Evolutionary conservation across 2,113 vertebrate species (phyloP), one percentile per base, ranked within the genome.

Genomic region (Coreoperca whiteheadi): DNA sequence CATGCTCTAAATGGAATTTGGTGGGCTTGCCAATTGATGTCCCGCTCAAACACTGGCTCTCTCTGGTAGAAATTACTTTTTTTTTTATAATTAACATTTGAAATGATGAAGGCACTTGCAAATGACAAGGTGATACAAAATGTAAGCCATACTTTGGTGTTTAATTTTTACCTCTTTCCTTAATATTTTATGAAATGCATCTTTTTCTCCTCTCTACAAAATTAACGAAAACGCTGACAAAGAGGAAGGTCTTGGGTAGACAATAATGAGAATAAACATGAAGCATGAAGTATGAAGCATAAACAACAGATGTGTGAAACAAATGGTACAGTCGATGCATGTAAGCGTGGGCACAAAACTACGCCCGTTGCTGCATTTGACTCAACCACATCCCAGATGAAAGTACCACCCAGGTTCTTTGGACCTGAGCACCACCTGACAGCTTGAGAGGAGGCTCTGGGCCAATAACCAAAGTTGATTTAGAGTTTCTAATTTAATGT

Each of bases 221-320:
- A n/a, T n/a, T n/a, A n/a, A n/a, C n/a, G n/a, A n/a, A n/a, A n/a
- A n/a, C n/a, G n/a, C n/a, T n/a, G n/a, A n/a, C n/a, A n/a, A n/a
- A n/a, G n/a, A n/a, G n/a, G n/a, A n/a, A n/a, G n/a, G n/a, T n/a
- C n/a, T n/a, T n/a, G n/a, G n/a, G n/a, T n/a, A n/a, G n/a, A n/a
- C n/a, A n/a, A n/a, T n/a, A n/a, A n/a, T n/a, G n/a, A n/a, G n/a
- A n/a, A n/a, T n/a, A n/a, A n/a, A n/a, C n/a, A n/a, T n/a, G n/a
- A n/a, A n/a, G n/a, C n/a, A n/a, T n/a, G n/a, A n/a, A n/a, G 30
- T 51, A 9, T 66, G 74, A 87, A 63, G 68, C 74, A 74, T 65
- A 87, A 92, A 91, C 82, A 81, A 79, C 87, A 91, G 79, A 79
- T 83, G 74, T 83, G 85, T 67, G 72, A 50, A 83, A 85, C 43